Base-by-base conservation (phyloP, 2,797 vertebrate genomes). In the Chromis chromis region DNA sequence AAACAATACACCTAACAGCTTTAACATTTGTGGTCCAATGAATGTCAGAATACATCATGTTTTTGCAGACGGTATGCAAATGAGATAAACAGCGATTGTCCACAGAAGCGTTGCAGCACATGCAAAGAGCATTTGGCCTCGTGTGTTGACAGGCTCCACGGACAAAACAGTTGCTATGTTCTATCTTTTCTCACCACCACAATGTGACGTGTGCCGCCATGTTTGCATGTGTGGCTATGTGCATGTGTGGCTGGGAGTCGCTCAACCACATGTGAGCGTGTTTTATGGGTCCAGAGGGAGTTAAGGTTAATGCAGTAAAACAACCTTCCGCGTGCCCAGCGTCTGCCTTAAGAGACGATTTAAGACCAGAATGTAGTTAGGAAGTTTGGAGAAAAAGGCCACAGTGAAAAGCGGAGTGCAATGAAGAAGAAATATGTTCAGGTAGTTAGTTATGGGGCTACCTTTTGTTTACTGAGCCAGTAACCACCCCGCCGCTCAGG, bases 301-400 rank as follows among this genome's bases (percentile, higher is more conserved):
- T 81, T 87, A 90, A 87, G 93, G 91, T 91, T 91, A 93, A 92
- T 88, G 84, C 90, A 87, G 88, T 92, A 92, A 92, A 92, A 87
- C 89, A 86, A 81, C 77, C 81, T 76, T 89, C 74, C 75, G 59
- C 70, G 79, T 91, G 92, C 86, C 79, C 74, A 65, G 64, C 59
- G 80, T 90, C 84, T 82, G 81, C 74, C 84, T 76, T 50, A 57
- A 77, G 78, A 79, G 74, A 81, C 57, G 74, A 87, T 88, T 80
- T 87, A 89, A 85, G 84, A 86, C 31, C 58, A 60, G 57, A 78
- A 55, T 44, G 62, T 2, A 67, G 73, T 54, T 40, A 62, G 60
- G 65, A 69, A 76, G 72, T 61, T 56, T 36, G 40, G 44, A 52
- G 59, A 75, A 48, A 36, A 61, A 53, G 46, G 73, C 66, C 16